Evolutionary conservation across 2,888 invertebrate genomes (phyloP), one percentile per base, ranked within the genome.

Genomic region (Drosophila bunnanda): DNA sequence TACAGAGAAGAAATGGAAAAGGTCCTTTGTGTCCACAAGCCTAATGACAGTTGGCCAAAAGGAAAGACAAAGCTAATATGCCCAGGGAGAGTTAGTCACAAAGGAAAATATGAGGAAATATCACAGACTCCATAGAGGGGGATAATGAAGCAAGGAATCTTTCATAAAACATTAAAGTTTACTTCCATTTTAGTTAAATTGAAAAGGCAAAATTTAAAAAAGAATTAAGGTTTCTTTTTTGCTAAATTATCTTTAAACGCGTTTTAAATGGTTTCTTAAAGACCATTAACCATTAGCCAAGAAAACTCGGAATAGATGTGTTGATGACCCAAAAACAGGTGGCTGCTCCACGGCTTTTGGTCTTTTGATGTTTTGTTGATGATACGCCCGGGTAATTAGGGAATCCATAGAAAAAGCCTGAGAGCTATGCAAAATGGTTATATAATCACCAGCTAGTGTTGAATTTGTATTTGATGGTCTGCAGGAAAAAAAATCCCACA

Each of bases 281-380:
- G 76, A 75, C 71, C 79, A 79, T 80, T 52, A 65, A 41, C 46
- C 43, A 62, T 57, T 50, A 52, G 38, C 32, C 46, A 38, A 46
- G 46, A 28, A 50, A 17, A 39, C 22, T 30, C 25, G 38, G 39
- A 1, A 13, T 20, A 56, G 46, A 32, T 56, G 67, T 78, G 64
- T 75, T 78, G 76, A 78, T 70, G 78, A 77, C 62, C 68, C 67
- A 52, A 60, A 58, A 78, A 68, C 75, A 76, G 79, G 75, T 71
- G 76, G 74, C 72, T 57, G 74, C 28, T 20, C 10, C n/a, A 20
- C 57, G 69, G 62, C 55, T 36, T 61, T 44, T 20, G 53, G 44
- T 22, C 83, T 86, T 88, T 88, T 84, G 81, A 84, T 84, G 84
- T 86, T 75, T 79, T 76, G 75, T 77, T 84, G 87, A 88, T 88